A percentile compares a stretch with the other conserved stretches of the same genome.
Conservation (phyloP, 2,797 vertebrate genomes). For the Pseudocheirus occidentalis region DNA sequence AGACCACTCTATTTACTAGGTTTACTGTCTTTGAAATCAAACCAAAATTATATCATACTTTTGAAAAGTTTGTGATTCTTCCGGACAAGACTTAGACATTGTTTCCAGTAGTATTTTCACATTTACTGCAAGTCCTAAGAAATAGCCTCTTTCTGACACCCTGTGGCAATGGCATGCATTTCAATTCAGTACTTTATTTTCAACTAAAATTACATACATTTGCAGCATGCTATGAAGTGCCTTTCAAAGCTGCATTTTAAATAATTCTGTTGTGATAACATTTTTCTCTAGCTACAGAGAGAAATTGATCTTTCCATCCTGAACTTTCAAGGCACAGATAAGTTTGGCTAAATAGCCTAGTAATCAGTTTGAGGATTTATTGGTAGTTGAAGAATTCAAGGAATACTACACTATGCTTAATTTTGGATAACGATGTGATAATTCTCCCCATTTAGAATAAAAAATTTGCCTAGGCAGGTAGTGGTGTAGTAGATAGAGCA, state of each 20-base stretch:
- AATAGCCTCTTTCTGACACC: slow-evolving; percentile 38
- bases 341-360: slow-evolving; percentile 1
- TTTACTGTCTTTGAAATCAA: neutral
- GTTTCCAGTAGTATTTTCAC: neutral
- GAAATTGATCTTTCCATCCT: slow-evolving; percentile 58
- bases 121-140: neutral
- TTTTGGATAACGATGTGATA: neutral
- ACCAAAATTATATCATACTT: neutral
- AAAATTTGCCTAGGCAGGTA: neutral
- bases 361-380: neutral
- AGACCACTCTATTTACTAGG: neutral
- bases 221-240: slow-evolving; percentile 19
- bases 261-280: slow-evolving; percentile 57
- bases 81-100: neutral
- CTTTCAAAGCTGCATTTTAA: slow-evolving; percentile 53
- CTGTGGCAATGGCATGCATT: slow-evolving; percentile 27
- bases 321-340: neutral
- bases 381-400: neutral
- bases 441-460: slow-evolving; percentile 31
- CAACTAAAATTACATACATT: neutral
- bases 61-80: neutral
- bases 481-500: neutral
- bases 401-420: neutral
- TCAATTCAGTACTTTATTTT: slow-evolving; percentile 27
- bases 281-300: slow-evolving; percentile 37